Evolutionary conservation across 2,888 invertebrate genomes (phyloP).

Genomic region (Caenorhabditis becei): DNA sequence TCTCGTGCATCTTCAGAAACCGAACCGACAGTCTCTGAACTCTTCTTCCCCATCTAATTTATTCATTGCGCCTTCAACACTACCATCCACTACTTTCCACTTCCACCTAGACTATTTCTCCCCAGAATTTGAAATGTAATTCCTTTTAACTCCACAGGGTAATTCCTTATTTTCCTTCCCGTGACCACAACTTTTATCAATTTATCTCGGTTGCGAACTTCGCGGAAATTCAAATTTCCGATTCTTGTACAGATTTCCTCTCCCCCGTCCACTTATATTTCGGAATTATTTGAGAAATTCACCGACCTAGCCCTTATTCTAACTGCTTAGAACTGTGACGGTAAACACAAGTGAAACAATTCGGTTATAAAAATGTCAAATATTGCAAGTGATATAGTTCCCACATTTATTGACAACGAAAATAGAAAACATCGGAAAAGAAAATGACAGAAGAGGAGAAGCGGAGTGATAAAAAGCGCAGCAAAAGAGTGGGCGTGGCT

Average conservation of each 20-base stretch:
- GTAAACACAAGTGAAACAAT: constrained; percentile 5
- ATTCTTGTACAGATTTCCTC: background rate
- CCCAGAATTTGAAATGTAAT: background rate
- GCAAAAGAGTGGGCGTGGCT: no score
- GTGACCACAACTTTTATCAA: background rate
- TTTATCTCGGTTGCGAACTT: background rate
- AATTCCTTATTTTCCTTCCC: background rate
- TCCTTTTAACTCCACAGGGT: background rate
- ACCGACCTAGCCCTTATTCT: background rate
- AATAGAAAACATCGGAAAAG: background rate
- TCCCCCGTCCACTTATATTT: background rate
- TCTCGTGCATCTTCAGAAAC: constrained; percentile 37
- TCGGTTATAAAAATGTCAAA: background rate
- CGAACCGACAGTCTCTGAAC: constrained; percentile 18
- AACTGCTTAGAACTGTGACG: constrained; percentile 5
- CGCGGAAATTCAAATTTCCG: background rate
- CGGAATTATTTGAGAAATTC: background rate
- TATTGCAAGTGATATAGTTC: background rate
- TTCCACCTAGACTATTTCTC: background rate
- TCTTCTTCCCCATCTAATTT: background rate
- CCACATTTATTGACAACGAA: background rate
- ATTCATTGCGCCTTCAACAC: background rate
- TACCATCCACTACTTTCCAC: background rate
- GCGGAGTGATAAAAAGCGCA: no score
- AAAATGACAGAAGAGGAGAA: no score